These are phyloP conservation scores for Chrysolina haemoptera DNA, from an alignment of 2,888 invertebrate genomes.

Conservation along the genomic window DNA sequence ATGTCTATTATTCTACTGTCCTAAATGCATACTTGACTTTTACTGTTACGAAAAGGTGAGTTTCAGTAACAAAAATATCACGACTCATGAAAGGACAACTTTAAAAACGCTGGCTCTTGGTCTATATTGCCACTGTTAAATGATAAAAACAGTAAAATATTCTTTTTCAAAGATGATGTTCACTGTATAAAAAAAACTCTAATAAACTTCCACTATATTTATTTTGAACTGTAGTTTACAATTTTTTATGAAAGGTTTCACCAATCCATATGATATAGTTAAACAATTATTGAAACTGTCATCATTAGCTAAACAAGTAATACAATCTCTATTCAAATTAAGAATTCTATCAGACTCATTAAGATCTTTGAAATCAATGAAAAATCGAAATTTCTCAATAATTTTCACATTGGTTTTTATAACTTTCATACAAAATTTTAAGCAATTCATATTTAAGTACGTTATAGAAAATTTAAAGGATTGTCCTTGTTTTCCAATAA, in stretches of 20 bases:
- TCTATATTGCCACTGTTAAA: too few relatives aligned
- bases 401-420: not conserved
- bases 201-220: not conserved
- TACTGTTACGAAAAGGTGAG: too few relatives aligned
- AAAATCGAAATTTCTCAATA: constrained; percentile 8
- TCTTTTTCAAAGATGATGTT: too few relatives aligned
- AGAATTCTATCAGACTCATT: not conserved
- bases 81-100: too few relatives aligned
- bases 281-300: not conserved
- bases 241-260: not conserved
- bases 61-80: too few relatives aligned
- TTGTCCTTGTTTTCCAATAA: not conserved
- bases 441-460: not conserved
- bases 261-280: not conserved
- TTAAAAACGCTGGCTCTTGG: too few relatives aligned
- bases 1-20: too few relatives aligned
- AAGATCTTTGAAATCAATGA: constrained; percentile 13
- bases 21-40: too few relatives aligned
- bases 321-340: constrained; percentile 7
- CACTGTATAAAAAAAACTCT: not conserved
- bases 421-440: not conserved
- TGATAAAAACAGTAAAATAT: too few relatives aligned
- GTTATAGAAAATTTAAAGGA: not conserved
- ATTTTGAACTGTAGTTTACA: not conserved
- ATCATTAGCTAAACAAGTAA: not conserved